phyloP scores from a whole-genome alignment of 2,797 vertebrate genomes.

The Ceyx erithaca region DNA sequence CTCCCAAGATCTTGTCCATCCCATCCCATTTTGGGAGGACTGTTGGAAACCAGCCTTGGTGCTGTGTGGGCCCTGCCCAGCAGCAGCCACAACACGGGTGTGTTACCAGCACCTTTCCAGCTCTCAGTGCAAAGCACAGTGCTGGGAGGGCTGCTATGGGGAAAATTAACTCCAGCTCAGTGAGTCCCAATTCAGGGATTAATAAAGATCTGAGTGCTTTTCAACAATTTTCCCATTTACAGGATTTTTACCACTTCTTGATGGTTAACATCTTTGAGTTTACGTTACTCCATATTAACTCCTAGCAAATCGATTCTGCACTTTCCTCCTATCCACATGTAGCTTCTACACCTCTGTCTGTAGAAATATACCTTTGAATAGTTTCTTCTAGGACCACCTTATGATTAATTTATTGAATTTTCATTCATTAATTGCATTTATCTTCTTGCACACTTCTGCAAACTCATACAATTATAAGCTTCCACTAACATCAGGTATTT shows the following conservation, averaged over 20 bases:
- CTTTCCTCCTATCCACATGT: neutral
- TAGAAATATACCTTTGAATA: neutral
- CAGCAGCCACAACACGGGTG: too few species aligned
- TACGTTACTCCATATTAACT: neutral
- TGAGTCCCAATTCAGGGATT: neutral
- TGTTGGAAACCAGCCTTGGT: too few species aligned
- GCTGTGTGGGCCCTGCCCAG: too few species aligned
- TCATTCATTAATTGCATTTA: neutral
- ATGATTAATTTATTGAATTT: neutral
- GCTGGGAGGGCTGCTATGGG: too few species aligned
- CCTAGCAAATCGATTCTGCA: neutral
- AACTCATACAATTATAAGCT: neutral
- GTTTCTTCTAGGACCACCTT: neutral
- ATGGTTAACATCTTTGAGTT: neutral
- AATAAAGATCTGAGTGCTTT: neutral
- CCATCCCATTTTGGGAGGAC: too few species aligned
- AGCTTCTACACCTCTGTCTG: neutral
- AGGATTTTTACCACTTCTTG: neutral
- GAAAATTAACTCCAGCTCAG: too few species aligned
- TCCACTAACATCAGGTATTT: neutral
- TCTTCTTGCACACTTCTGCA: neutral
- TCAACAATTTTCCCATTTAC: neutral
- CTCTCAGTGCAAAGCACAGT: too few species aligned
- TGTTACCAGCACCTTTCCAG: too few species aligned
- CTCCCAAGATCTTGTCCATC: too few species aligned